Conservation (phyloP, 2,888 invertebrate species). For the Metalampra italica region DNA sequence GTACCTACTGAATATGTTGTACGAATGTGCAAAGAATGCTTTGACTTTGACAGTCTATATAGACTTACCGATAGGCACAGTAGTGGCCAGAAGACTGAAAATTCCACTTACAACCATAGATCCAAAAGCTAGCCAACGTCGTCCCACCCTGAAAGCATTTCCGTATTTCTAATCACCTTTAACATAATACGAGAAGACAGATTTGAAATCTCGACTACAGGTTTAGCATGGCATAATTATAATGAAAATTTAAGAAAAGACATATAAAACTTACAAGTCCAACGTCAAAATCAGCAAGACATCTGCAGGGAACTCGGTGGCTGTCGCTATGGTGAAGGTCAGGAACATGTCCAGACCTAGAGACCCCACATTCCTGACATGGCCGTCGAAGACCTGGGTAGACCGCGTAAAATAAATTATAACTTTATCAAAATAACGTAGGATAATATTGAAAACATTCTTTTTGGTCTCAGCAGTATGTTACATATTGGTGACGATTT, state of each 20-base stretch:
- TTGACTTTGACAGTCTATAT: too few species aligned
- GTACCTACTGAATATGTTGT: too few species aligned
- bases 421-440: too few species aligned
- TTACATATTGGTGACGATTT: too few species aligned
- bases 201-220: too few species aligned
- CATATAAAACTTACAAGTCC: slow-evolving; percentile 65
- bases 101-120: slow-evolving; percentile 88
- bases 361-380: slow-evolving; percentile 91
- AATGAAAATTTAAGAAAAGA: too few species aligned
- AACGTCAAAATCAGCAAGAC: slow-evolving; percentile 84
- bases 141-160: slow-evolving; percentile 78
- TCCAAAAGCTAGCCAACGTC: slow-evolving; percentile 91
- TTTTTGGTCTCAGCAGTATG: too few species aligned
- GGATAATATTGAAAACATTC: neutral
- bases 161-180: neutral
- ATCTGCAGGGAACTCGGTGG: slow-evolving; percentile 91
- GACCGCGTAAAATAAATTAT: too few species aligned
- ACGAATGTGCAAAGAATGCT: too few species aligned
- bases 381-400: slow-evolving; percentile 83
- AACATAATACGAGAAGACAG: too few species aligned
- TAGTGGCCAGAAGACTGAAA: slow-evolving; percentile 86
- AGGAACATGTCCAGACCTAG: slow-evolving; percentile 88
- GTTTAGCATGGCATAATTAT: too few species aligned
- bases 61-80: slow-evolving; percentile 82
- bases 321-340: slow-evolving; percentile 90